Percentiles rank a stretch among this genome's conserved stretches.
phyloP scores from a whole-genome alignment of 2,113 vertebrate genomes.

The Illadopsis cleaveri region DNA sequence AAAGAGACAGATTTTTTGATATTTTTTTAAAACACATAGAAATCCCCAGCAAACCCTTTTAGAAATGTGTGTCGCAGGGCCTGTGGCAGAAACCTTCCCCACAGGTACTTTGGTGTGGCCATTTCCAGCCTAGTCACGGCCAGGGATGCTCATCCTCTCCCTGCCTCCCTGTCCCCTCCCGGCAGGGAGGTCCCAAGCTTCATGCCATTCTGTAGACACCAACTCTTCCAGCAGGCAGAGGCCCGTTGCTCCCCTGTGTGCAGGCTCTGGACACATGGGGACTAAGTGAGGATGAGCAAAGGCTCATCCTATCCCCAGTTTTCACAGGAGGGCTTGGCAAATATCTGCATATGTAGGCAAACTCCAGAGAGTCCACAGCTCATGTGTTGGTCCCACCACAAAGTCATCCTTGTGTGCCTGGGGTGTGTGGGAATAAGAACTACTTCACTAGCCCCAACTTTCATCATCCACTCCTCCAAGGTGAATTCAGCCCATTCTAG shows the following conservation, averaged over 20 bases:
- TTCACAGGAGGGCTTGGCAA: background rate
- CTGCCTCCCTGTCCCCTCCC: background rate
- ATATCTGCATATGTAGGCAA: background rate
- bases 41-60: background rate
- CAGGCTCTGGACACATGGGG: background rate
- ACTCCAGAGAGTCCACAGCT: background rate
- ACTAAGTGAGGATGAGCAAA: background rate
- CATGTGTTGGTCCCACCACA: background rate
- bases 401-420: background rate
- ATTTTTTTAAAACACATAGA: conserved; percentile 30
- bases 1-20: conserved; percentile 35
- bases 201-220: background rate
- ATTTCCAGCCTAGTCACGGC: background rate
- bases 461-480: background rate
- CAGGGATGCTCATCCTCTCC: background rate
- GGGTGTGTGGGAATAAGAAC: background rate
- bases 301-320: background rate
- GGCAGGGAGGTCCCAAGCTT: background rate
- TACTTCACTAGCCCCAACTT: background rate
- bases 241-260: fast-evolving
- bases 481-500: background rate
- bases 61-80: background rate
- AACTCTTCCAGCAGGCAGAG: background rate
- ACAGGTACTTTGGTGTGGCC: background rate
- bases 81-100: background rate